These are phyloP conservation scores for Hormaphis cornu DNA, from an alignment of 1,140 invertebrate species.

Conservation along the genomic window DNA sequence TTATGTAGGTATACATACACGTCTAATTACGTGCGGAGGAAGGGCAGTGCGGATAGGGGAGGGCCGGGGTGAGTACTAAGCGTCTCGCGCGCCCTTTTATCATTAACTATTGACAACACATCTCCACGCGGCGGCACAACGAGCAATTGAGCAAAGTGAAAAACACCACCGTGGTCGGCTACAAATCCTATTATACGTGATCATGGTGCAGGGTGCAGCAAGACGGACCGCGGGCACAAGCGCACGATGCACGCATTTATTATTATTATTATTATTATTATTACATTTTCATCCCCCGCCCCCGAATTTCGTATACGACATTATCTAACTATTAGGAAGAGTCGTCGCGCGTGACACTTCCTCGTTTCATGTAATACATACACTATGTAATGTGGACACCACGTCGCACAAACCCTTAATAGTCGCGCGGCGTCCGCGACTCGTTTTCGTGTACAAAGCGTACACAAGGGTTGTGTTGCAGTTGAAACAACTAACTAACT, in stretches of 20 bases:
- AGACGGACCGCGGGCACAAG: no score
- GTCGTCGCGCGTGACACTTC: background rate
- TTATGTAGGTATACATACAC: background rate
- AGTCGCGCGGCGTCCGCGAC: no score
- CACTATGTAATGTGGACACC: no score
- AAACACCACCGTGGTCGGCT: conserved; percentile 9
- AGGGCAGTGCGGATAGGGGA: no score
- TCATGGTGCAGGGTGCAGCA: background rate
- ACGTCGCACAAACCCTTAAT: no score
- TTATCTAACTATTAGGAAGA: background rate
- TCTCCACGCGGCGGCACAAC: background rate
- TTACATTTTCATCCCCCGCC: background rate
- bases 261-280: background rate
- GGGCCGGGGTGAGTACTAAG: no score
- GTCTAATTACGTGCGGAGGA: conserved; percentile 13
- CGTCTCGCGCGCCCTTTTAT: conserved; percentile 21
- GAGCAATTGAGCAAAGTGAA: conserved; percentile 25
- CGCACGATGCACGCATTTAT: background rate
- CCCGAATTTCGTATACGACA: background rate
- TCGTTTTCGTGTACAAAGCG: no score
- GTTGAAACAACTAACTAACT: no score
- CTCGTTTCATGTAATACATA: no score
- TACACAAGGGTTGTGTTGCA: no score
- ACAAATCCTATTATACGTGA: conserved; percentile 5
- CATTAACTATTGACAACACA: conserved; percentile 25